Percentiles rank a stretch among this genome's conserved stretches.
Evolutionary conservation across 2,888 invertebrate species (phyloP).

Genomic region (Parascotia fuliginaria): DNA sequence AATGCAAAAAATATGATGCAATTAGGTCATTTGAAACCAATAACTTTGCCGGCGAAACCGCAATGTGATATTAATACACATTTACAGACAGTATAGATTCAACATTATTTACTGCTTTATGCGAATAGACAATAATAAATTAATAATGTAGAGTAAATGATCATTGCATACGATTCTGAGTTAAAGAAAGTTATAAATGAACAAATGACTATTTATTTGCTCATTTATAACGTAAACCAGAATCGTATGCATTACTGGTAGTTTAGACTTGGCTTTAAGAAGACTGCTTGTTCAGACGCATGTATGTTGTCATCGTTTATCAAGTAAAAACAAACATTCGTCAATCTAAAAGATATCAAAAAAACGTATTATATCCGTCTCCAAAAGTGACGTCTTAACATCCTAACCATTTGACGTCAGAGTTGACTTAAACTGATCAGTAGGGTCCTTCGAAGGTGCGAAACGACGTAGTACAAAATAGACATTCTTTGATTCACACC

Average conservation of each 20-base stretch:
- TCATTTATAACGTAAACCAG: too few species aligned
- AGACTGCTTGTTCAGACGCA: background rate
- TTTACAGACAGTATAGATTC: conserved; percentile 47
- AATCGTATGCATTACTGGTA: background rate
- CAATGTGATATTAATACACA: conserved; percentile 69
- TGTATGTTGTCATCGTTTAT: conserved; percentile 43
- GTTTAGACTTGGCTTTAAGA: background rate
- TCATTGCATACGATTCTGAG: too few species aligned
- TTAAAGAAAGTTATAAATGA: too few species aligned
- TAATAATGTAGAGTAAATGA: conserved; percentile 19
- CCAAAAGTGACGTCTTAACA: conserved; percentile 34
- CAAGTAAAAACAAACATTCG: conserved; percentile 34
- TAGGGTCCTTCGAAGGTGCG: too few species aligned
- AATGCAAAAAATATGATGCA: conserved; percentile 75
- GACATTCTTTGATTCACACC: too few species aligned
- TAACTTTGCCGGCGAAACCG: conserved; percentile 71
- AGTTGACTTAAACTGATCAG: conserved; percentile 23
- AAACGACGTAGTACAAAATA: too few species aligned
- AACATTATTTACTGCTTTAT: conserved; percentile 35
- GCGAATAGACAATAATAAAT: conserved; percentile 16
- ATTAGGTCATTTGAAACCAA: conserved; percentile 78
- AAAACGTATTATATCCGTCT: too few species aligned
- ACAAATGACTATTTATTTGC: too few species aligned
- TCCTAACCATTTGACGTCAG: conserved; percentile 21
- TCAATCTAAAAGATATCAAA: background rate